phyloP scores from a whole-genome alignment of 2,888 invertebrate species.

The Candidula unifasciata region DNA sequence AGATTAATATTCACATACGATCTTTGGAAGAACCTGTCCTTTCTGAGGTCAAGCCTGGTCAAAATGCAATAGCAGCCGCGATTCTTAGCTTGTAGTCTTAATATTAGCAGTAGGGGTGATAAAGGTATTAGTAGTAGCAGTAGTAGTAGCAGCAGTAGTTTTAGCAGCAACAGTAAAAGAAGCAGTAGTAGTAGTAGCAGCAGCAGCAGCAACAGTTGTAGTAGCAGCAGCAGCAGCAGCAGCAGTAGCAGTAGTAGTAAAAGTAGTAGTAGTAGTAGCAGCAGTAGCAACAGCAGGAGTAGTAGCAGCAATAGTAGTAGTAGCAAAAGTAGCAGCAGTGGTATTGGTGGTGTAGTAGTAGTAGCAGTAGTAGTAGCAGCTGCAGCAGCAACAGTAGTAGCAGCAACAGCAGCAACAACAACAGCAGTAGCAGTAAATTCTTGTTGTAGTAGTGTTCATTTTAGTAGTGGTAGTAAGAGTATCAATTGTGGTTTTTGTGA shows the following conservation, averaged over 20 bases:
- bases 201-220: background rate
- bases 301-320: background rate
- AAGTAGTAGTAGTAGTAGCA: conserved; percentile 31
- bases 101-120: background rate
- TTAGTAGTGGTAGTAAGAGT: too few relatives aligned
- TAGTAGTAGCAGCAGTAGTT: background rate
- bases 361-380: background rate
- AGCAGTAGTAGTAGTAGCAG: background rate
- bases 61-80: background rate
- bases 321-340: background rate
- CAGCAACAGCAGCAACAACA: too few relatives aligned
- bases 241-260: background rate
- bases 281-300: conserved; percentile 9
- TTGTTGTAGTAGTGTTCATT: too few relatives aligned
- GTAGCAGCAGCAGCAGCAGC: background rate
- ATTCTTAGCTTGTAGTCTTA: background rate
- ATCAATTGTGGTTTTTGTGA: too few relatives aligned
- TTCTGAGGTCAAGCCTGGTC: conserved; percentile 28
- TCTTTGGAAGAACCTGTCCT: conserved; percentile 27
- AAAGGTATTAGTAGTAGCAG: background rate
- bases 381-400: too few relatives aligned
- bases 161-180: background rate
- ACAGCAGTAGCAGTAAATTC: too few relatives aligned
- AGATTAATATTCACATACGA: conserved; percentile 40
- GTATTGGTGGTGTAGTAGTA: background rate